Conservation (phyloP, 1,140 invertebrate species). For the Scaptodrosophila lebanonensis region DNA sequence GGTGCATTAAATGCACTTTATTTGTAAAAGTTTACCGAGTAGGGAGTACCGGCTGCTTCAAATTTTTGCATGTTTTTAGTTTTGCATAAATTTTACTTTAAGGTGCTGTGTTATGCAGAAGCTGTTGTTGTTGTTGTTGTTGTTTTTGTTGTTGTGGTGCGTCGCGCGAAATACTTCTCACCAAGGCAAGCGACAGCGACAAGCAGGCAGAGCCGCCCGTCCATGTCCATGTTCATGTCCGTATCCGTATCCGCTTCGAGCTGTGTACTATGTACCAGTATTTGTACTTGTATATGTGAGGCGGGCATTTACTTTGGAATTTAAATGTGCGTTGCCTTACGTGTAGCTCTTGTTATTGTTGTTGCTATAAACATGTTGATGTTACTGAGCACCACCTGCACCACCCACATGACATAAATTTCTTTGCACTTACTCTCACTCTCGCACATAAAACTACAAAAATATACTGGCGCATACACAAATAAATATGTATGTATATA, state of each 20-base stretch:
- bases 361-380: no score
- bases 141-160: background rate
- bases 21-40: conserved; percentile 30
- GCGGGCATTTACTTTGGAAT: background rate
- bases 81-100: conserved; percentile 31
- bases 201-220: no score
- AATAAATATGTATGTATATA: background rate
- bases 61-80: conserved; percentile 13
- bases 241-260: no score
- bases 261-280: no score
- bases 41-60: background rate
- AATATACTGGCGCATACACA: background rate
- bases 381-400: no score
- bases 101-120: conserved; percentile 3
- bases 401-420: no score
- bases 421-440: no score
- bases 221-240: no score
- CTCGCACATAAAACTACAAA: no score
- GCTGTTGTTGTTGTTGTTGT: background rate
- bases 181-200: no score
- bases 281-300: background rate
- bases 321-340: background rate
- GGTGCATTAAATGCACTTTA: conserved; percentile 57
- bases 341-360: no score
- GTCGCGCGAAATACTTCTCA: no score